phyloP scores from a whole-genome alignment of 2,888 invertebrate species.

The Pristionchus entomophagus region DNA sequence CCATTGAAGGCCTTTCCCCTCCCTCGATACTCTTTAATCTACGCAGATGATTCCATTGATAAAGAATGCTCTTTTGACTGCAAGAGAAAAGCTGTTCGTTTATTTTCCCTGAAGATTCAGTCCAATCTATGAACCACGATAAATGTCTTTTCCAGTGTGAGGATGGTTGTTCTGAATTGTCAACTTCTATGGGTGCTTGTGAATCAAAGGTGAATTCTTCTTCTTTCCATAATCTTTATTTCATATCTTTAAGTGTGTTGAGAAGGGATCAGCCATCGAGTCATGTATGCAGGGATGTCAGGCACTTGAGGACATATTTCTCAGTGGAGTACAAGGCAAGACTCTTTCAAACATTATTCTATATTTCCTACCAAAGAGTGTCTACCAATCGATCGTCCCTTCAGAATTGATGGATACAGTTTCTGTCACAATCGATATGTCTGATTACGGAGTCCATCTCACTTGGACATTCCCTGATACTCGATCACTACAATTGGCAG shows the following conservation, averaged over 20 bases:
- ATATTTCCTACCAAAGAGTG: no score
- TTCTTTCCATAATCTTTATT: background rate
- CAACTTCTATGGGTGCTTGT: background rate
- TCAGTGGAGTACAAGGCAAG: conserved; percentile 28
- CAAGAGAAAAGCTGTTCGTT: conserved; percentile 18
- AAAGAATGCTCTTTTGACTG: conserved; percentile 21
- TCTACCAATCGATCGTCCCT: background rate
- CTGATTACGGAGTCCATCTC: conserved; percentile 42
- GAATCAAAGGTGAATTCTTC: background rate
- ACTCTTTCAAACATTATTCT: no score
- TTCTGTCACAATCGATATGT: conserved; percentile 36
- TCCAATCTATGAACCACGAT: no score
- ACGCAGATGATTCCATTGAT: background rate
- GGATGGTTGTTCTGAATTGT: conserved; percentile 26
- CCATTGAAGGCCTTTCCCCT: conserved; percentile 42
- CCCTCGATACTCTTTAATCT: conserved; percentile 21
- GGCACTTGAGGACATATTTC: conserved; percentile 21
- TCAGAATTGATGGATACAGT: conserved; percentile 39
- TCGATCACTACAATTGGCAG: conserved; percentile 2
- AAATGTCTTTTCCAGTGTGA: conserved; percentile 39
- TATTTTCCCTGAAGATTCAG: background rate
- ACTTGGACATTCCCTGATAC: conserved; percentile 43
- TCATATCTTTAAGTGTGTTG: background rate
- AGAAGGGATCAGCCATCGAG: conserved; percentile 7
- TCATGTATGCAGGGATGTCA: conserved; percentile 46